These are phyloP conservation scores for Ammodramus savannarum DNA, from an alignment of 2,113 vertebrate genomes.

Conservation along the genomic window DNA sequence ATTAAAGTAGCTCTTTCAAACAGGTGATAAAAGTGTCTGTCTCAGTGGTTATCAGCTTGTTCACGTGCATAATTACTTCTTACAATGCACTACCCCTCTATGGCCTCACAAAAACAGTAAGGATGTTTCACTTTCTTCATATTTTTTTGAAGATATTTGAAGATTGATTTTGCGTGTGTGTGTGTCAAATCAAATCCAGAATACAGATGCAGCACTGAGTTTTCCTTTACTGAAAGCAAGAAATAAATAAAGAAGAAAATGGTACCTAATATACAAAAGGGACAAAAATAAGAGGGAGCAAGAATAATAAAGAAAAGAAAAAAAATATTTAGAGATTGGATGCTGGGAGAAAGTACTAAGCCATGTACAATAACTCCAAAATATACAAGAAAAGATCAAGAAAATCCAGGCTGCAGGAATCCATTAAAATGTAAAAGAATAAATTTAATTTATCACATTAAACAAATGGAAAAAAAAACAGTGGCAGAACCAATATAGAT, in stretches of 20 bases:
- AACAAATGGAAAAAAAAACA: not conserved
- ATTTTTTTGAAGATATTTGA: not conserved
- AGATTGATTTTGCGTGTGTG: not conserved
- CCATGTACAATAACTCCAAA: not conserved
- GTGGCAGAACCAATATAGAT: conserved; percentile 11
- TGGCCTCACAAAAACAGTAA: not conserved
- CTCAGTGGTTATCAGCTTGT: conserved; percentile 74
- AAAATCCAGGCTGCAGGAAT: not conserved
- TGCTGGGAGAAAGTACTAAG: not conserved
- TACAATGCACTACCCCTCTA: conserved; percentile 64
- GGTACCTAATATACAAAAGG: not conserved
- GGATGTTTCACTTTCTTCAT: not conserved
- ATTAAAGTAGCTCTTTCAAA: conserved; percentile 67
- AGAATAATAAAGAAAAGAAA: not conserved
- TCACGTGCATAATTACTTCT: conserved; percentile 77
- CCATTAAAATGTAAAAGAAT: conserved; percentile 21
- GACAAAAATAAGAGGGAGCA: not conserved
- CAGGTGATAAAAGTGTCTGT: conserved; percentile 71
- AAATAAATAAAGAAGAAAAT: not conserved
- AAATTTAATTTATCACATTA: conserved; percentile 25
- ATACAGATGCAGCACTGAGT: not conserved
- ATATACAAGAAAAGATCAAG: not conserved
- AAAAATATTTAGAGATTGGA: not conserved
- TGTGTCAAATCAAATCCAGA: not conserved
- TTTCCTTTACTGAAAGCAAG: not conserved